Conservation (phyloP, 2,113 vertebrate genomes). For the Craseonycteris thonglongyai region DNA sequence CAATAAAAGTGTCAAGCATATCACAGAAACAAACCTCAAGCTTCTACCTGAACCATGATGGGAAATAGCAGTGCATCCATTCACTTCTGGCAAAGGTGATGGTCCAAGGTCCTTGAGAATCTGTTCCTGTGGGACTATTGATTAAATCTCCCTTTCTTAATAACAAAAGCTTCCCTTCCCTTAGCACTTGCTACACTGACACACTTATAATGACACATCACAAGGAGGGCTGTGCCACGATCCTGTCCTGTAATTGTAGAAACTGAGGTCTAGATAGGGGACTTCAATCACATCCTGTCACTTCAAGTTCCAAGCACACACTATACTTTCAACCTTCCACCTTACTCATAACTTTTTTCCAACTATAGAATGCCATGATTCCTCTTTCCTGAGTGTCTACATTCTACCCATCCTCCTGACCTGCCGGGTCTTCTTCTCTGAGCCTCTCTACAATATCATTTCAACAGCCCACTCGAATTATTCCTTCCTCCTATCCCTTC, state of each 20-base stretch:
- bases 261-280: accelerated
- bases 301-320: neutral
- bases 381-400: neutral
- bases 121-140: neutral
- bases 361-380: neutral
- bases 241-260: neutral
- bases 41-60: neutral
- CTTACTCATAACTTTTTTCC: neutral
- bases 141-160: neutral
- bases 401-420: too few species aligned
- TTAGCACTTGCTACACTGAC: neutral
- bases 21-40: neutral
- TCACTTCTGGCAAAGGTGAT: neutral
- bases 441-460: neutral
- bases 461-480: neutral
- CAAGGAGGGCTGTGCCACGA: neutral
- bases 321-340: neutral
- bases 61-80: neutral
- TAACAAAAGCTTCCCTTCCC: neutral
- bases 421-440: neutral
- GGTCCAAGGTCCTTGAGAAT: too few species aligned
- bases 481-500: neutral
- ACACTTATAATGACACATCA: neutral
- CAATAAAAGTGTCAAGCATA: neutral
- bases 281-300: neutral